Percentiles rank a stretch among this genome's conserved stretches.
Conservation (phyloP, 2,113 vertebrate genomes). For the Passer montanus region DNA sequence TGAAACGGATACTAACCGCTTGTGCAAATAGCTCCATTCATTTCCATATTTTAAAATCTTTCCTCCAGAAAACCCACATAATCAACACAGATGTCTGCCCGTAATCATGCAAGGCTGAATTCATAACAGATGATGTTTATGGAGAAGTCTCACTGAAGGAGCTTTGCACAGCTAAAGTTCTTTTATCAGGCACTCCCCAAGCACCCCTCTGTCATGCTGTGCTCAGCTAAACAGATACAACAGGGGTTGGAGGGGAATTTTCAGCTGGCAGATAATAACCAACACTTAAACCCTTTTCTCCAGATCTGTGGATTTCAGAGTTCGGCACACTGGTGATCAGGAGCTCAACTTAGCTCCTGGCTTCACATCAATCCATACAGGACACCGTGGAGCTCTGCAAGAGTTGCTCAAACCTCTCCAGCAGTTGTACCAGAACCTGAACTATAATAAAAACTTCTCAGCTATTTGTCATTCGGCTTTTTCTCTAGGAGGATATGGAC, state of each 20-base stretch:
- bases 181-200: neutral
- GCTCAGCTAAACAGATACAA: neutral
- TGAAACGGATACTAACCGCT: neutral
- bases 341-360: neutral
- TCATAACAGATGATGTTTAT: constrained; percentile 41
- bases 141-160: neutral
- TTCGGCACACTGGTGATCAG: neutral
- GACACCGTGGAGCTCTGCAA: neutral
- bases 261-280: neutral
- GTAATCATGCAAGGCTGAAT: constrained; percentile 21
- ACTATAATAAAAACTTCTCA: neutral
- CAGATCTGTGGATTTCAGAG: neutral
- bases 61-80: constrained; percentile 12
- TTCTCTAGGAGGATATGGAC: neutral
- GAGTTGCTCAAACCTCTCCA: neutral
- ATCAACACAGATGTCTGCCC: neutral
- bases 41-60: constrained; percentile 26
- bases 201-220: neutral
- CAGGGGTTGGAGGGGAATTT: neutral
- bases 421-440: neutral
- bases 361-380: neutral
- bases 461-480: neutral
- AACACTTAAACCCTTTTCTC: neutral
- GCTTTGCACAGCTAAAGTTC: neutral
- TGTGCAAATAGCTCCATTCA: neutral